Evolutionary conservation across 92 coral and sea anemone genomes (phyloP), one percentile per base, ranked within the genome.

Genomic region (Paragorgia papillata): DNA sequence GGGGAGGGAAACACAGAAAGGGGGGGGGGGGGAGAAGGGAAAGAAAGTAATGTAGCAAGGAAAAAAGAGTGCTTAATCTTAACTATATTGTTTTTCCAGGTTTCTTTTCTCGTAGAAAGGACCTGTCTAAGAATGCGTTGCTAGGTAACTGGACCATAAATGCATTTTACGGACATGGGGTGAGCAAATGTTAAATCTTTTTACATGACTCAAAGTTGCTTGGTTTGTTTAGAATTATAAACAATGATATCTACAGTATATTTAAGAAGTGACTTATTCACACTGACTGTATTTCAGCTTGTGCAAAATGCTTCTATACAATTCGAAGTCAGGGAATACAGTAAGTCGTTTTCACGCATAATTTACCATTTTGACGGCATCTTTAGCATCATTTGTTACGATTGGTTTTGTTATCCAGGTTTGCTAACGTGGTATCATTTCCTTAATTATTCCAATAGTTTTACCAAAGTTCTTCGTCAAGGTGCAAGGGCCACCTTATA

Each of bases 311-410:
- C 98, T 12, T 94, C 98, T 10, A 85, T 84, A 17, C 82, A 86
- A 76, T 94, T 94, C 49, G 98, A 94, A 80, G 97, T 94, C 7
- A 83, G 89, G 48, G 97, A 91, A 77, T 94, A 94, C 60, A 90
- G 98, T 94, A 80, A 69, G 98, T 55, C 10, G 10, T 10, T 37
- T 10, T 37, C n/a, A 10, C 10, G 43, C 43, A 37, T 37, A 37
- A 37, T 37, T 37, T 4, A 37, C 4, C 43, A n/a, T n/a, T n/a
- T n/a, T n/a, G n/a, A n/a, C n/a, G n/a, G n/a, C n/a, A n/a, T n/a
- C n/a, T n/a, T n/a, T n/a, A n/a, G n/a, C n/a, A n/a, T n/a, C n/a
- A n/a, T n/a, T n/a, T n/a, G n/a, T n/a, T n/a, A n/a, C n/a, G n/a
- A n/a, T n/a, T n/a, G n/a, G n/a, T n/a, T n/a, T n/a, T n/a, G n/a